Evolutionary conservation across 1,140 invertebrate species (phyloP), one percentile per base, ranked within the genome.

Genomic region (Meloidogyne floridensis): DNA sequence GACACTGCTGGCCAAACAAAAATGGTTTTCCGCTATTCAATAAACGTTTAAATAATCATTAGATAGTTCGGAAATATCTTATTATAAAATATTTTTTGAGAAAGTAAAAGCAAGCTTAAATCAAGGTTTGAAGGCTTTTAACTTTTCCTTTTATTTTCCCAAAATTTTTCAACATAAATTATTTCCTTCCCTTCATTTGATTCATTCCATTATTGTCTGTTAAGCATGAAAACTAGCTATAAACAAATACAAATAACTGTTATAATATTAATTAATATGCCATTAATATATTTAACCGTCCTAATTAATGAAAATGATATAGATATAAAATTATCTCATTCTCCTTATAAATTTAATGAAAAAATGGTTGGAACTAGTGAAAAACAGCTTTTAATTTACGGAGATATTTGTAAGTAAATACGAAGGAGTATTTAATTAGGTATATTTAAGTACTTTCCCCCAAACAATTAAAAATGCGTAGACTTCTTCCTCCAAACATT

Each of bases 371-470:
- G 18, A 11, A 65, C n/a, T 6, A 7, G 4, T 65, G 59, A 65
- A 65, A 65, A 65, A 65, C 7, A 79, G 20, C 20, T 69, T 11
- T 32, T 79, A 11, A 72, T 79, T 72, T 79, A 71, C 51, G 77
- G 77, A 47, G 77, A 79, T 72, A 43, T 79, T 71, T 69, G 77
- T 78, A 43, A 53, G 74, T 75, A 32, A 43, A 53, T 56, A 51
- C 2, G 0, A 42, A 20, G 1, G 20, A 3, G 5, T 15, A 54
- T 15, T 54, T 54, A 7, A 54, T 20, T 47, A 74, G 15, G 6
- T 5, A 32, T n/a, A 18, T 43, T 82, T 32, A 18, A 82, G 81
- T 82, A 54, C 75, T 82, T 13, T 82, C 81, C 43, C 81, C 81
- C 11, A 82, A 77, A 51, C 81, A 82, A 72, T 10, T 82, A 42